Evolutionary conservation across 2,797 vertebrate species (phyloP).

Genomic region (Nothura maculosa): DNA sequence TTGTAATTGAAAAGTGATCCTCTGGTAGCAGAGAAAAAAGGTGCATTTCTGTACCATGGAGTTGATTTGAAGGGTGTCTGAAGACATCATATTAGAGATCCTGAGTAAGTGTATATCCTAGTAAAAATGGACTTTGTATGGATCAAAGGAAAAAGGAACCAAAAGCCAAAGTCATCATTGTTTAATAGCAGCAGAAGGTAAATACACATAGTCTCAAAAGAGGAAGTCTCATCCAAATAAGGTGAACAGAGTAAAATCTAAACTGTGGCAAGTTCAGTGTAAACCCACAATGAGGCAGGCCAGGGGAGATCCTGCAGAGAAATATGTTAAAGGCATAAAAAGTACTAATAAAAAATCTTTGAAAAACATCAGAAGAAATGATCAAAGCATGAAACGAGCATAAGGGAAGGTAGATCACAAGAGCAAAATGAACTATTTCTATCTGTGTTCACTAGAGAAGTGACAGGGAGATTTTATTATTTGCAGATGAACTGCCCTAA

Average conservation of each 20-base stretch:
- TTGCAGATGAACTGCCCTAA: conserved; percentile 61
- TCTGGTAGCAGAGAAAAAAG: conserved; percentile 36
- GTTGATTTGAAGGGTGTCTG: neutral
- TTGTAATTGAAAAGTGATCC: conserved; percentile 33
- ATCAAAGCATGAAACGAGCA: conserved; percentile 61
- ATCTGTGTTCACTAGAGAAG: conserved; percentile 49
- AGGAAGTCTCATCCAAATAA: conserved; percentile 5
- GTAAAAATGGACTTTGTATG: neutral
- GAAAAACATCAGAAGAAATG: conserved; percentile 62
- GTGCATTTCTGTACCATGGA: neutral
- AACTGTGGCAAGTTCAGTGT: conserved; percentile 1
- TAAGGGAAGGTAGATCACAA: conserved; percentile 57
- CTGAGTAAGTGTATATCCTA: neutral
- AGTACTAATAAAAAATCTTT: conserved; percentile 49
- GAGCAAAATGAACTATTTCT: conserved; percentile 49
- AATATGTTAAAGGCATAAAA: conserved; percentile 47
- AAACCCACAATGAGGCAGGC: neutral
- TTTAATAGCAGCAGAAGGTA: conserved; percentile 6
- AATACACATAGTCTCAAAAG: neutral
- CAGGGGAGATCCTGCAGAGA: neutral
- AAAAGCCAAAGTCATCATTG: neutral
- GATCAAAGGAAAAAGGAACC: conserved; percentile 22
- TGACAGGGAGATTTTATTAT: conserved; percentile 55
- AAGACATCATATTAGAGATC: neutral
- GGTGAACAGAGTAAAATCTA: conserved; percentile 6